Conservation (phyloP, 2,888 invertebrate species). For the Sphinx pinastri region DNA sequence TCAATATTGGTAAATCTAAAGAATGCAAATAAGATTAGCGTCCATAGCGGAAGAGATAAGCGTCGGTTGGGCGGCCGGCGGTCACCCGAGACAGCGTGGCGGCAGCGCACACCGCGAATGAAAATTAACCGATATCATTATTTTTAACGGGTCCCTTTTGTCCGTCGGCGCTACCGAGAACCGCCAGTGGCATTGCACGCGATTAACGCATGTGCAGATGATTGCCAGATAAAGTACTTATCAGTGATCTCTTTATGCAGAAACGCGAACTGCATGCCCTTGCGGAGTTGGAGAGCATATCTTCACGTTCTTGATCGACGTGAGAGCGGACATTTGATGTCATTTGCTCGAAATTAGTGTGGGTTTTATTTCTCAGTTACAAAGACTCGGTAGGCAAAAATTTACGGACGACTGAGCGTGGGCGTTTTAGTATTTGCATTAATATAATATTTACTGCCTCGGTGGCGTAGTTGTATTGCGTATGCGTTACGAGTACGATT, state of each 20-base stretch:
- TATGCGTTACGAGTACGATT: no score
- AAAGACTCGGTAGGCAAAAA: not conserved
- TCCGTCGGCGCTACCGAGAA: slow-evolving; percentile 51
- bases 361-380: not conserved
- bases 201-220: slow-evolving; percentile 30
- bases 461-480: no score
- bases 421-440: not conserved
- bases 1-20: slow-evolving; percentile 26
- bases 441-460: no score
- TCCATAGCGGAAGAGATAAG: slow-evolving; percentile 48
- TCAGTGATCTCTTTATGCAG: slow-evolving; percentile 35
- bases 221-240: slow-evolving; percentile 37
- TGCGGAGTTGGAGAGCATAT: slow-evolving; percentile 3
- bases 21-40: slow-evolving; percentile 42
- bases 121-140: slow-evolving; percentile 55
- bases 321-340: not conserved
- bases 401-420: not conserved
- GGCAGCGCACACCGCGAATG: slow-evolving; percentile 51
- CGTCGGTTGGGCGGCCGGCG: slow-evolving; percentile 33
- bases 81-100: slow-evolving; percentile 67
- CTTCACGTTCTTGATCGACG: slow-evolving; percentile 12
- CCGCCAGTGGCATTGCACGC: slow-evolving; percentile 28
- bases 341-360: not conserved
- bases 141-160: slow-evolving; percentile 58
- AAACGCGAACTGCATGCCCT: slow-evolving; percentile 20